Percentiles rank a stretch among this genome's conserved stretches.
These are phyloP conservation scores for Enteromius treurensis DNA, from an alignment of 2,797 vertebrate genomes.

Conservation along the genomic window DNA sequence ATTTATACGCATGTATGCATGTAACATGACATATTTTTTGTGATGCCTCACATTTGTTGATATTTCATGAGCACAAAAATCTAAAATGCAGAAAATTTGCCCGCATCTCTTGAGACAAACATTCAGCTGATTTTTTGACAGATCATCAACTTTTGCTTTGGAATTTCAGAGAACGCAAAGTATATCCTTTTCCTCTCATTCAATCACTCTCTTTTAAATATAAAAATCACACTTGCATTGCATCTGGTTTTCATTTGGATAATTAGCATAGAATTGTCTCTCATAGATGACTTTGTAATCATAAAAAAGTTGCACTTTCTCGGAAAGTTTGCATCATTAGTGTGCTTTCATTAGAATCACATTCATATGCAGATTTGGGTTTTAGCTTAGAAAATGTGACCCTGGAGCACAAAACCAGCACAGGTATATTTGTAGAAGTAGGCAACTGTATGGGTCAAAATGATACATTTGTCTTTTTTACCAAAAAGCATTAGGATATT, in stretches of 20 bases:
- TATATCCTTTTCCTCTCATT: background rate
- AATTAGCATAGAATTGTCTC: slow-evolving; percentile 37
- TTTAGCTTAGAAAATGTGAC: background rate
- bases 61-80: background rate
- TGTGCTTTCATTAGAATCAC: slow-evolving; percentile 11
- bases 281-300: background rate
- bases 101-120: slow-evolving; percentile 4
- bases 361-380: background rate
- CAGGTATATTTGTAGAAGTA: no score
- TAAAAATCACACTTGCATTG: background rate
- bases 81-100: background rate
- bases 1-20: no score
- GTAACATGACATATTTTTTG: background rate
- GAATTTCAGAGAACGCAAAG: background rate
- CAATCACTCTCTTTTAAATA: background rate
- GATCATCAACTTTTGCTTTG: slow-evolving; percentile 23
- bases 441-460: no score
- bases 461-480: no score
- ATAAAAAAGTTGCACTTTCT: slow-evolving; percentile 28
- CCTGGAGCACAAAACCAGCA: no score
- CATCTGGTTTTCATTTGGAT: slow-evolving; percentile 23
- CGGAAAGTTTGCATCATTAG: slow-evolving; percentile 24
- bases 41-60: background rate
- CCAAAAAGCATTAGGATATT: no score
- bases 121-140: slow-evolving; percentile 20